Conservation (phyloP, 2,888 invertebrate genomes). For the Leistus spinibarbis region DNA sequence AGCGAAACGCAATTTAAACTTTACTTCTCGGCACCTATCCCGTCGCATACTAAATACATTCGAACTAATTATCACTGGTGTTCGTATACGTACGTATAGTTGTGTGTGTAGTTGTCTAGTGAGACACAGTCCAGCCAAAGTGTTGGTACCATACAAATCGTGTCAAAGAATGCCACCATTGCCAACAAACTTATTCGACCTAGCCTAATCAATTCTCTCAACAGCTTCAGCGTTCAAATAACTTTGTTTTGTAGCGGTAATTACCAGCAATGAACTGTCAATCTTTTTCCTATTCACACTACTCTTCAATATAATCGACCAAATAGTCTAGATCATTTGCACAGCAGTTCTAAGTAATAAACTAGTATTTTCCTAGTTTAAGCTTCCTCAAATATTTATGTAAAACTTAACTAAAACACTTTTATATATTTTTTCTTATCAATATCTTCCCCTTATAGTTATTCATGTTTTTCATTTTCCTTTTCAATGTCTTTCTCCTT, state of each 20-base stretch:
- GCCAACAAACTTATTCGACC: not conserved
- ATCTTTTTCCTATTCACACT: not conserved
- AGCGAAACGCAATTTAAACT: constrained; percentile 38
- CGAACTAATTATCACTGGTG: constrained; percentile 29
- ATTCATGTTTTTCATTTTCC: too few relatives aligned
- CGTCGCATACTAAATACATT: constrained; percentile 38
- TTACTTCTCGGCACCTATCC: constrained; percentile 34
- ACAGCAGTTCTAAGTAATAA: not conserved
- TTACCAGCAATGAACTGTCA: not conserved
- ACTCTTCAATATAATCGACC: not conserved
- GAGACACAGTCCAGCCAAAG: not conserved
- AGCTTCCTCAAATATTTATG: not conserved
- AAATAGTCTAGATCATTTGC: not conserved
- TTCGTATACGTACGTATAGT: not conserved
- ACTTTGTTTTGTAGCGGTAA: not conserved
- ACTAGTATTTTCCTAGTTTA: too few relatives aligned
- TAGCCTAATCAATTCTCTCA: not conserved
- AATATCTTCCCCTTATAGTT: too few relatives aligned
- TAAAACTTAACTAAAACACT: too few relatives aligned
- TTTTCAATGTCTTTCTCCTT: too few relatives aligned
- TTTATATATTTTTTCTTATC: too few relatives aligned
- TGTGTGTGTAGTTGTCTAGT: not conserved
- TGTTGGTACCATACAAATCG: not conserved
- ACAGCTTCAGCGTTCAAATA: not conserved
- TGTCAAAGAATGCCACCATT: constrained; percentile 5